These are phyloP conservation scores for Spodoptera picta DNA, from an alignment of 2,888 invertebrate species.

Conservation along the genomic window DNA sequence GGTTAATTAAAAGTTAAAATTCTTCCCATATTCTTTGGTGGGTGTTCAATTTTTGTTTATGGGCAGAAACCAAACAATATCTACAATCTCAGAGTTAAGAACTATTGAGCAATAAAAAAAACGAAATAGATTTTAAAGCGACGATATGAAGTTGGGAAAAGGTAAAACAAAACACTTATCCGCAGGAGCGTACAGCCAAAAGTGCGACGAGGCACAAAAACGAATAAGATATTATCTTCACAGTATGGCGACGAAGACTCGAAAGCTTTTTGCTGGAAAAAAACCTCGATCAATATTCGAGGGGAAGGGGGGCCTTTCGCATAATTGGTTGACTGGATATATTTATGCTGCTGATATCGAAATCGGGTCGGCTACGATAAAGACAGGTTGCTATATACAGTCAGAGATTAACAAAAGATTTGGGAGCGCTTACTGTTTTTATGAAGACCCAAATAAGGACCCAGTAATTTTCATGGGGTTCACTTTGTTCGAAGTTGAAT, in stretches of 20 bases:
- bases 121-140: conserved; percentile 37
- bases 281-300: conserved; percentile 84
- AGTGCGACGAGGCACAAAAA: conserved; percentile 67
- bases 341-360: conserved; percentile 75
- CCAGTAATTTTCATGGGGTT: conserved; percentile 8
- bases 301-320: conserved; percentile 68
- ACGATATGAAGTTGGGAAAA: conserved; percentile 43
- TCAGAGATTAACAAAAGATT: conserved; percentile 59
- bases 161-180: conserved; percentile 60
- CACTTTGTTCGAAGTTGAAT: conserved; percentile 14
- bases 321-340: conserved; percentile 80
- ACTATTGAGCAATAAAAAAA: conserved; percentile 30
- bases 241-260: conserved; percentile 76
- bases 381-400: conserved; percentile 63
- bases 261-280: conserved; percentile 74
- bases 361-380: conserved; percentile 54
- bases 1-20: conserved; percentile 40
- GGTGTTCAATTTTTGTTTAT: conserved; percentile 1
- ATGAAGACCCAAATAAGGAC: conserved; percentile 16
- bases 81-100: conserved; percentile 8
- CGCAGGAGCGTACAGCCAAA: conserved; percentile 67
- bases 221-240: conserved; percentile 76
- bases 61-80: background rate
- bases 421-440: conserved; percentile 54
- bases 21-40: conserved; percentile 7